A percentile compares a stretch with the other conserved stretches of the same genome.
Conservation (phyloP, 2,113 vertebrate species). For the Numida meleagris region DNA sequence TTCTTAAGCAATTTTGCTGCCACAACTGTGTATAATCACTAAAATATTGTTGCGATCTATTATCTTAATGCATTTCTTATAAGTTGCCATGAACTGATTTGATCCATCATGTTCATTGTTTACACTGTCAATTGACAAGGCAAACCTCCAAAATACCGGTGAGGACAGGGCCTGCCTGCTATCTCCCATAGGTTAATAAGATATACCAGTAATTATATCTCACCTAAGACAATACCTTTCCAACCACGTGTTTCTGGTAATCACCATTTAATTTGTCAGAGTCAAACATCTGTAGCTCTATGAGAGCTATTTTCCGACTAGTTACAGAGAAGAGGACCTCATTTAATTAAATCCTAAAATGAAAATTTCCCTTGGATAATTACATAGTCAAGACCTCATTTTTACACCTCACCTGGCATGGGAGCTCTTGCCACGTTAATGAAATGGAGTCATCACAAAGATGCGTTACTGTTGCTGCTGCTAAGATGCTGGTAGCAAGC, state of each 20-base stretch:
- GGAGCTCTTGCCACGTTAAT: neutral
- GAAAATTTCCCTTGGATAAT: conserved; percentile 11
- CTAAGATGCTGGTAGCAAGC: neutral
- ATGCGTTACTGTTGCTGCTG: neutral
- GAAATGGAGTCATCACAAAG: neutral
- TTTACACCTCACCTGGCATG: conserved; percentile 1
- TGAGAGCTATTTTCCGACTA: neutral
- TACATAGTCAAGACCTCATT: conserved; percentile 5
- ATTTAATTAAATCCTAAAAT: conserved; percentile 5
- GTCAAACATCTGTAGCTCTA: conserved; percentile 9
- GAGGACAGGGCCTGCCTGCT: neutral
- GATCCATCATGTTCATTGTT: neutral
- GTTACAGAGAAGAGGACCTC: neutral
- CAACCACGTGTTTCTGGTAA: conserved; percentile 6
- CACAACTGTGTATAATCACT: neutral
- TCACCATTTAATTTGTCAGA: conserved; percentile 15
- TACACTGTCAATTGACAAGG: neutral
- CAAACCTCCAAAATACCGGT: neutral
- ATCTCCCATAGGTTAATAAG: neutral
- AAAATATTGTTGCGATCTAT: neutral
- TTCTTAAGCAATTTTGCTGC: neutral
- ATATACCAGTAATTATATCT: neutral
- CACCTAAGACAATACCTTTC: neutral
- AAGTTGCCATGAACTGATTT: neutral
- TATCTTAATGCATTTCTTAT: neutral